Conservation (phyloP, 1,140 invertebrate genomes). For the Wasmannia auropunctata region DNA sequence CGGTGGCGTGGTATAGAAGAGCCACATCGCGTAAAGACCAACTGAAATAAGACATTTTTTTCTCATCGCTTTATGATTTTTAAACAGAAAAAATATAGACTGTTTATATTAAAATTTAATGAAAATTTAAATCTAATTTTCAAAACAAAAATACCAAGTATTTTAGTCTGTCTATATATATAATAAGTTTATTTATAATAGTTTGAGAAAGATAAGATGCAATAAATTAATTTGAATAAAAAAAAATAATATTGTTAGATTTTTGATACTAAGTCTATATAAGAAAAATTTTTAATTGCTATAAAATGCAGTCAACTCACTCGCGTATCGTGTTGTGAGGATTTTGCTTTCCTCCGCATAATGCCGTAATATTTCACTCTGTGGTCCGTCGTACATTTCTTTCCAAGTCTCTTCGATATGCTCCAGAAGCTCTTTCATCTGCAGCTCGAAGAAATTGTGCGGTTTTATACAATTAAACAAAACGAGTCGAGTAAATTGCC, state of each 20-base stretch:
- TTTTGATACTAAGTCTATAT: too few relatives aligned
- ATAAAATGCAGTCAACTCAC: background rate
- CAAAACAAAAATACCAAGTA: background rate
- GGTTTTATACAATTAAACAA: constrained; percentile 10
- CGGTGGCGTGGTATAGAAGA: background rate
- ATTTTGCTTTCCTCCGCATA: background rate
- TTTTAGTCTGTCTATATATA: too few relatives aligned
- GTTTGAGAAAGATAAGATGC: too few relatives aligned
- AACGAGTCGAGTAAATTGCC: background rate
- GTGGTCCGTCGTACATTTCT: background rate
- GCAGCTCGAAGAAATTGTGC: background rate
- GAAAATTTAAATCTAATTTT: background rate
- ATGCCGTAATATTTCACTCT: constrained; percentile 30
- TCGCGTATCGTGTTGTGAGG: background rate
- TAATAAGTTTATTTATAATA: too few relatives aligned
- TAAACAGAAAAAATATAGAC: background rate
- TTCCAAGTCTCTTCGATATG: background rate
- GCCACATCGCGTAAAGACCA: background rate
- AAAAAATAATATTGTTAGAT: too few relatives aligned
- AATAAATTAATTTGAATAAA: too few relatives aligned
- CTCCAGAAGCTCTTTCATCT: constrained; percentile 19
- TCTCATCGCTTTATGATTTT: background rate
- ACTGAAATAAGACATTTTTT: background rate
- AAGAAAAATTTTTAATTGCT: background rate
- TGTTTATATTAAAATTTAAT: background rate